Conservation (phyloP, 2,113 vertebrate species). For the Falco punctatus region DNA sequence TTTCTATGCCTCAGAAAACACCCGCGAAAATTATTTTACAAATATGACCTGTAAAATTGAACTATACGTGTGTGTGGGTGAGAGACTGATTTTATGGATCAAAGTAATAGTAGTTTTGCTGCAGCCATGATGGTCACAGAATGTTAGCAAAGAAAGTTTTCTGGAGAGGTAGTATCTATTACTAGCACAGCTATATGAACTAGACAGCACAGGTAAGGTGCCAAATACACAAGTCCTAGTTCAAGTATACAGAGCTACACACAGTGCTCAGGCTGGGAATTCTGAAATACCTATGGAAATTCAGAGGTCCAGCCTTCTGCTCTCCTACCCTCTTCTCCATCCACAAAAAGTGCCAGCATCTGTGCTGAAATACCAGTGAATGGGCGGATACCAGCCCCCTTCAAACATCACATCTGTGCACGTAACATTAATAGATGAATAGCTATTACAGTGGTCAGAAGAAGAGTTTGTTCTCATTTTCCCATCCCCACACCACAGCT, state of each 20-base stretch:
- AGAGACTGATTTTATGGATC: not conserved
- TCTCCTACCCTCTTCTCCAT: not conserved
- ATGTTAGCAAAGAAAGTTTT: not conserved
- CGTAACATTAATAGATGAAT: not conserved
- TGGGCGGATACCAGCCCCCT: accelerated
- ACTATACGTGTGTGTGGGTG: accelerated
- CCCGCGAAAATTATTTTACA: not conserved
- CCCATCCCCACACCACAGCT: not conserved
- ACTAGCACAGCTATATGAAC: not conserved
- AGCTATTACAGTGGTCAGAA: not conserved
- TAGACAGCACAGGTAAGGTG: not conserved
- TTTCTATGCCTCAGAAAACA: not conserved
- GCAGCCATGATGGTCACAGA: not conserved
- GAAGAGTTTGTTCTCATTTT: not conserved
- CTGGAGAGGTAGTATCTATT: not conserved
- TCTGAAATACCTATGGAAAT: not conserved
- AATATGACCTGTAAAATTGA: not conserved
- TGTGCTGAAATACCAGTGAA: not conserved
- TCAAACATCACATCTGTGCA: not conserved
- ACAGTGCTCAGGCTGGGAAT: accelerated
- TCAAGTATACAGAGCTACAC: accelerated
- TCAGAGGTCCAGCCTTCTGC: not conserved
- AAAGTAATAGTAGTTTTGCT: not conserved
- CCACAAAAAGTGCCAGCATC: not conserved
- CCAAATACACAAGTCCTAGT: not conserved